Base-by-base conservation (phyloP, 2,797 vertebrate species). In the Clarias platycephalus region DNA sequence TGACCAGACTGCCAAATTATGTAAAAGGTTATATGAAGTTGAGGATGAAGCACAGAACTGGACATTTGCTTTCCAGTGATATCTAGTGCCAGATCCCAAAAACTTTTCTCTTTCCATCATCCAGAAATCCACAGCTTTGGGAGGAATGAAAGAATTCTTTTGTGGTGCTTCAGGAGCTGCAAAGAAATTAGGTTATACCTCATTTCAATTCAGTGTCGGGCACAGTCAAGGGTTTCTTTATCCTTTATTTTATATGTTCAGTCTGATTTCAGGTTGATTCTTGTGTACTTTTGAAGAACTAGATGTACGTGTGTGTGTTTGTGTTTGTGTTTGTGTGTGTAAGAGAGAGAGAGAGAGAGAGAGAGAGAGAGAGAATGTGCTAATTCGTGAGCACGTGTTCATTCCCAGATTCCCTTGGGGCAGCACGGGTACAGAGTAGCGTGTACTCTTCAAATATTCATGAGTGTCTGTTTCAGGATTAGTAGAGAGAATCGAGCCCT, bases 371-470 rank as follows among this genome's bases (percentile, higher is more conserved):
- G 49, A 49, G 28, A 68, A 64, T 74, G 57, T 67, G 22, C 28
- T 62, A 55, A 64, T 74, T 71, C 26, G 49, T 71, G 31, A 76
- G 70, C 40, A 31, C 81, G 68, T 63, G n/a, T 53, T 78, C 20
- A 24, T 83, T 86, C 80, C 64, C 58, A 31, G 18, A 64, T 82
- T 62, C 34, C 67, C n/a, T 4, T 13, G 83, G 66, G 80, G 83
- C 68, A 68, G 44, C 40, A 72, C 10, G 67, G 18, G 62, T 88
- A 86, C 84, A 67, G 85, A 88, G 72, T 91, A 85, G 85, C 84
- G 57, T 81, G 81, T 49, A 84, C 63, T 84, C 40, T 83, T 93
- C 84, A 92, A 90, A 91, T 91, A 90, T 91, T 76, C 88, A 91
- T 90, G 78, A 88, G 78, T 86, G 70, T 76, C 49, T 82, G 81